Percentiles rank a stretch among this genome's conserved stretches.
These are phyloP conservation scores for Synergus laeviventris DNA, from an alignment of 2,888 invertebrate species.

Conservation along the genomic window DNA sequence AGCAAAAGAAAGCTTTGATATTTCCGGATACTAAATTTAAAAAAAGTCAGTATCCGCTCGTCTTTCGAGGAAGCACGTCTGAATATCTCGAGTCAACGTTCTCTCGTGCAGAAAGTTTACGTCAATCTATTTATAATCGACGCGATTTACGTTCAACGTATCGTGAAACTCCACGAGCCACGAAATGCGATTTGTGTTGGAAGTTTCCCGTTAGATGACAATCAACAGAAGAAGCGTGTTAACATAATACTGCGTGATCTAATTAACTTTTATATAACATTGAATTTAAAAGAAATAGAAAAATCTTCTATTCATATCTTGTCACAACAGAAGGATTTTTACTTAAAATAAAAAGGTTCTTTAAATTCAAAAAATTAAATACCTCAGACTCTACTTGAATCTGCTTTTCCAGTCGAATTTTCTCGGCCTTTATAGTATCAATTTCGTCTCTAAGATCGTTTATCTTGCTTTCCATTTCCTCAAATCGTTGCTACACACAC, in stretches of 20 bases:
- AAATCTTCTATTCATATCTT: background rate
- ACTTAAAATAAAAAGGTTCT: conserved; percentile 17
- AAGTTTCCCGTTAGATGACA: background rate
- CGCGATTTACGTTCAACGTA: conserved; percentile 22
- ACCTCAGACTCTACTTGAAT: conserved; percentile 71
- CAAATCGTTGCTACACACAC: conserved; percentile 73
- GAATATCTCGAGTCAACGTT: conserved; percentile 44
- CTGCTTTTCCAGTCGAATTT: conserved; percentile 68
- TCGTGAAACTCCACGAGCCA: conserved; percentile 9
- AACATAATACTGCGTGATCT: background rate
- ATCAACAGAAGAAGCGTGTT: background rate
- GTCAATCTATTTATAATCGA: conserved; percentile 49
- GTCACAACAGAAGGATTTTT: background rate
- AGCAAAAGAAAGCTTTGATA: background rate
- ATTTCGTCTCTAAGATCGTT: conserved; percentile 71
- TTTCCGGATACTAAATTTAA: conserved; percentile 24
- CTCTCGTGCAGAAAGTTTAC: conserved; percentile 47
- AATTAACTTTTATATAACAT: background rate
- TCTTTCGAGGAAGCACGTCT: conserved; percentile 19
- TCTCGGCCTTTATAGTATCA: conserved; percentile 71
- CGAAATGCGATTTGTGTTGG: background rate
- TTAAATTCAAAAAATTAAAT: conserved; percentile 38
- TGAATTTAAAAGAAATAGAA: background rate
- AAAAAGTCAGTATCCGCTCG: background rate
- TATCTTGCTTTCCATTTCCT: conserved; percentile 74